Percentiles rank a stretch among this genome's conserved stretches.
Conservation (phyloP, 2,888 invertebrate genomes). For the Gastracanthus pulcherrimus region DNA sequence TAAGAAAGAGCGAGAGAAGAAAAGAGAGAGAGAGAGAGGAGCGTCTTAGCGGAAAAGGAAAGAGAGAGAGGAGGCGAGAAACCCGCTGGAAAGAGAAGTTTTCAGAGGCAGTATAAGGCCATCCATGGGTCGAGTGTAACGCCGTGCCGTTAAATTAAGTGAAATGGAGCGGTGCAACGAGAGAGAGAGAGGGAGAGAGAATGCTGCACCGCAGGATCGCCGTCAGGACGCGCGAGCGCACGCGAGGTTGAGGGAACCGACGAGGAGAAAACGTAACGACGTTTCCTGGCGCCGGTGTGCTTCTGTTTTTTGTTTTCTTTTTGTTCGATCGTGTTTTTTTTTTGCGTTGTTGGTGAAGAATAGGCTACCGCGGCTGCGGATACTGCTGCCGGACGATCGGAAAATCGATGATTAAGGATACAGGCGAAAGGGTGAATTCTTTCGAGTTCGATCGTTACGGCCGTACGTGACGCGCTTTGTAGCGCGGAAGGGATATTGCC, state of each 20-base stretch:
- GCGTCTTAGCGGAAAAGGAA: not conserved
- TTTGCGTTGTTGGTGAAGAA: constrained; percentile 22
- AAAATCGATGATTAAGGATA: constrained; percentile 45
- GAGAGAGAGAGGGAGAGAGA: constrained; percentile 2
- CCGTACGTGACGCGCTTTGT: constrained; percentile 25
- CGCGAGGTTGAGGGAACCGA: constrained; percentile 5
- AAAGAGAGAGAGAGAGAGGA: not conserved
- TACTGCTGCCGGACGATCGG: constrained; percentile 11
- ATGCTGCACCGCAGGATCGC: not conserved
- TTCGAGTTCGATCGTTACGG: constrained; percentile 34
- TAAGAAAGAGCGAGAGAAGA: not conserved
- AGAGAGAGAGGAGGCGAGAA: not conserved
- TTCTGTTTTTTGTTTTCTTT: not conserved
- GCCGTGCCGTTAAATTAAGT: constrained; percentile 55
- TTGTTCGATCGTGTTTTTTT: not conserved
- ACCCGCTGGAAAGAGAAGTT: not conserved
- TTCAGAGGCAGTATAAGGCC: not conserved
- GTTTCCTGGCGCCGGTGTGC: not conserved
- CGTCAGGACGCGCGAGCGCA: not conserved
- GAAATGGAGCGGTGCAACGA: constrained; percentile 55
- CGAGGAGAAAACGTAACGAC: constrained; percentile 16
- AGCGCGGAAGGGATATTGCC: not conserved
- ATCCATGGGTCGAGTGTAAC: constrained; percentile 13
- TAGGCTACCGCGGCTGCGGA: not conserved
- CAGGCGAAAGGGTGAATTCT: not conserved